A percentile compares a stretch with the other conserved stretches of the same genome.
Evolutionary conservation across 2,113 vertebrate genomes (phyloP).

Genomic region (Bufo bufo): DNA sequence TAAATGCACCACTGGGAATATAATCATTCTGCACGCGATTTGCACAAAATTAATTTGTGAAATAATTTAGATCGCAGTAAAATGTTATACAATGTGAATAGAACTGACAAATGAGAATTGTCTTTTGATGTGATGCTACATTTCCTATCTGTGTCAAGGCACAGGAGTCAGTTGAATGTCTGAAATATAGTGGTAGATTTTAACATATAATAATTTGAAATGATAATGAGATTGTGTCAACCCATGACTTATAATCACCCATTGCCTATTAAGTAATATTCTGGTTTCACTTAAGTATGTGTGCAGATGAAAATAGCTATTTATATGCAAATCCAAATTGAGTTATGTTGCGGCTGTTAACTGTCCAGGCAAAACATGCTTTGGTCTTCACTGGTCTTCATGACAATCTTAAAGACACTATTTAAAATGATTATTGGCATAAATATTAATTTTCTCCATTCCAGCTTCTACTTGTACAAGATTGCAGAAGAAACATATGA

Average conservation of each 20-base stretch:
- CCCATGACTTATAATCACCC: slow-evolving; percentile 25
- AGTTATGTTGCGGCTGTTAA: neutral
- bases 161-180: neutral
- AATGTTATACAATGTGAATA: neutral
- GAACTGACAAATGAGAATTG: slow-evolving; percentile 3
- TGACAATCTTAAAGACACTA: slow-evolving; percentile 20
- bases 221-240: slow-evolving; percentile 37
- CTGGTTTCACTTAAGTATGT: slow-evolving; percentile 28
- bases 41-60: neutral
- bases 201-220: slow-evolving; percentile 32
- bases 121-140: neutral
- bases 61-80: neutral
- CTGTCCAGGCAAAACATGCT: slow-evolving; percentile 34
- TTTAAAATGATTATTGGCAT: slow-evolving; percentile 22
- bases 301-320: slow-evolving; percentile 41
- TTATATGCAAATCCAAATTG: slow-evolving; percentile 52
- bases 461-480: neutral
- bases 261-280: slow-evolving; percentile 38
- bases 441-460: slow-evolving; percentile 1
- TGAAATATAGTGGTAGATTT: slow-evolving; percentile 15
- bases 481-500: neutral
- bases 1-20: neutral
- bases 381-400: slow-evolving; percentile 11
- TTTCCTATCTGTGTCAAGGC: neutral
- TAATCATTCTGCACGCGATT: neutral